These are phyloP conservation scores for Hartigia nigra DNA, from an alignment of 2,888 invertebrate genomes.

Conservation along the genomic window DNA sequence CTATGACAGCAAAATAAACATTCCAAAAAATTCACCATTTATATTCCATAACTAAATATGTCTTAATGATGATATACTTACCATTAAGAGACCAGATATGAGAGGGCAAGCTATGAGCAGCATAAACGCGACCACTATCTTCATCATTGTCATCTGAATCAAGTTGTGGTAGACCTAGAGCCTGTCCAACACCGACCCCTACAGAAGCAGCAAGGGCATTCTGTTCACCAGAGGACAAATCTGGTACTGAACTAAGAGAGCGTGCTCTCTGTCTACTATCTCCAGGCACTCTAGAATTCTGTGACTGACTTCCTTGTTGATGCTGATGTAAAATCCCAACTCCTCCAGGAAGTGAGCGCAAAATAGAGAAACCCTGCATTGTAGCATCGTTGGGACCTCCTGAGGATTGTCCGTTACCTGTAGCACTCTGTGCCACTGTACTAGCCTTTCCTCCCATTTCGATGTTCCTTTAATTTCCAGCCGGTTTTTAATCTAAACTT, in stretches of 20 bases:
- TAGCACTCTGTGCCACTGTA: slow-evolving; percentile 71
- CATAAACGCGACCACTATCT: slow-evolving; percentile 79
- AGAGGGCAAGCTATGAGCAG: slow-evolving; percentile 89
- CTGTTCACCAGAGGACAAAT: slow-evolving; percentile 71
- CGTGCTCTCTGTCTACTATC: slow-evolving; percentile 79
- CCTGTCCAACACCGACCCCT: slow-evolving; percentile 74
- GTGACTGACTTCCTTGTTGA: slow-evolving; percentile 58
- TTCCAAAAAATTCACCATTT: background rate
- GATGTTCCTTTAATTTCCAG: background rate
- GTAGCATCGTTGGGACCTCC: slow-evolving; percentile 74
- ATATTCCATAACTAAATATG: background rate
- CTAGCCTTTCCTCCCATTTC: slow-evolving; percentile 88
- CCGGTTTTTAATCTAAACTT: background rate
- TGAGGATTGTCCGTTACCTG: slow-evolving; percentile 78
- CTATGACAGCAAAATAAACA: background rate
- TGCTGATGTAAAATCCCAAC: slow-evolving; percentile 77
- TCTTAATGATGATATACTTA: slow-evolving; percentile 65
- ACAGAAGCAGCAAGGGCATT: slow-evolving; percentile 74
- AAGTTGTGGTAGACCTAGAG: slow-evolving; percentile 77
- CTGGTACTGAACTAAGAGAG: slow-evolving; percentile 86
- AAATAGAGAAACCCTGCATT: slow-evolving; percentile 75
- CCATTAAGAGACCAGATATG: slow-evolving; percentile 94
- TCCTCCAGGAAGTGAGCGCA: slow-evolving; percentile 76
- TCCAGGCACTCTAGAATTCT: slow-evolving; percentile 56
- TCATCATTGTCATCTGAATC: slow-evolving; percentile 73